A percentile compares a stretch with the other conserved stretches of the same genome.
Conservation (phyloP, 2,113 vertebrate genomes). For the Meles meles region DNA sequence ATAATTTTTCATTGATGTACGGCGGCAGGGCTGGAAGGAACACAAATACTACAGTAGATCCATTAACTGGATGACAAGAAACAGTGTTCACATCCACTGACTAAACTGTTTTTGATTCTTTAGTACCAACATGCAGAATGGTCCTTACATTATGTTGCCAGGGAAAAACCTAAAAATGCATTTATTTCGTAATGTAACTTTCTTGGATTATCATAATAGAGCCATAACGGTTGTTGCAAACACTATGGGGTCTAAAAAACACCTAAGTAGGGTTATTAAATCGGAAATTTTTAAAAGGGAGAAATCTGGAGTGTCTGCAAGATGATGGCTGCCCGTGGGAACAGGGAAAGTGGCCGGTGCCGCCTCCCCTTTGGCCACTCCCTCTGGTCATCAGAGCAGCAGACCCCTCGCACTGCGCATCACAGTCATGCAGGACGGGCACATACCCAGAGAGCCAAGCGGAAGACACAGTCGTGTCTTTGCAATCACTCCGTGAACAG, state of each 20-base stretch:
- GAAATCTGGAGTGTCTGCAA: constrained; percentile 64
- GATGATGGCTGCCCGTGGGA: constrained; percentile 52
- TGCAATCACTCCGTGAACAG: not conserved
- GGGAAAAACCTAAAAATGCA: constrained; percentile 79
- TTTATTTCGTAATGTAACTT: constrained; percentile 79
- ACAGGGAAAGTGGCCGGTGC: constrained; percentile 17
- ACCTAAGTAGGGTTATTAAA: constrained; percentile 75
- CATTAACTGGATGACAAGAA: constrained; percentile 81
- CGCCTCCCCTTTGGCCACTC: not conserved
- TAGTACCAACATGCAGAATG: constrained; percentile 74
- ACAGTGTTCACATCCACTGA: constrained; percentile 77
- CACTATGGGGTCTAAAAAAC: constrained; percentile 68
- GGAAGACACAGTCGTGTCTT: accelerated
- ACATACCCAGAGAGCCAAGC: not conserved
- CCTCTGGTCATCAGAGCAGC: not conserved
- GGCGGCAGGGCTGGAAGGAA: constrained; percentile 75
- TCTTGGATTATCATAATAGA: constrained; percentile 82
- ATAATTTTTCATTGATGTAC: constrained; percentile 81
- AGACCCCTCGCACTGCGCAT: accelerated
- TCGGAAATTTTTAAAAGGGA: constrained; percentile 64
- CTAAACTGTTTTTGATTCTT: constrained; percentile 84
- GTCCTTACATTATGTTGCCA: constrained; percentile 80
- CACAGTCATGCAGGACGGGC: not conserved
- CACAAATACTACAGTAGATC: constrained; percentile 80
- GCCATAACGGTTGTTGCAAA: constrained; percentile 76